These are phyloP conservation scores for Micropterix aruncella DNA, from an alignment of 2,888 invertebrate species.

Conservation along the genomic window DNA sequence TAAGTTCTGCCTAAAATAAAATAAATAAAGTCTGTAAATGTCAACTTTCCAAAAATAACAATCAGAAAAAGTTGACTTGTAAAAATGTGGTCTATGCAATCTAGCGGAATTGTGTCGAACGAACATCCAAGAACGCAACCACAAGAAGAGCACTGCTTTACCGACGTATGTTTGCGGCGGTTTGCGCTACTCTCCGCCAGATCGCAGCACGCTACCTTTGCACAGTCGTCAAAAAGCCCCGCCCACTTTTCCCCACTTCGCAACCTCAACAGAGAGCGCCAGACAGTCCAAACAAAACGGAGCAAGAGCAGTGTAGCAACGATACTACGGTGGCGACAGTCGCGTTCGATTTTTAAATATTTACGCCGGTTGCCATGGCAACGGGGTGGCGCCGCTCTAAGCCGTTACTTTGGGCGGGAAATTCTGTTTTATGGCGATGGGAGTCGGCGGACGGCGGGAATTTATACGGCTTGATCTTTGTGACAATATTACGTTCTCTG, in stretches of 20 bases:
- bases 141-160: too few relatives aligned
- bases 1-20: too few relatives aligned
- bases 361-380: conserved; percentile 17
- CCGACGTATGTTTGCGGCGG: too few relatives aligned
- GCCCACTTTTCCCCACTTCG: conserved; percentile 11
- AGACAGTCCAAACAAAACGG: conserved; percentile 13
- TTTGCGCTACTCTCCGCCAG: conserved; percentile 7
- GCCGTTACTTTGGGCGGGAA: conserved; percentile 7
- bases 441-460: not conserved
- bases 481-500: too few relatives aligned
- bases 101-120: too few relatives aligned
- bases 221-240: not conserved
- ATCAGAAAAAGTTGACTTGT: too few relatives aligned
- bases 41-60: too few relatives aligned
- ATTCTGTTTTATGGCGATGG: not conserved
- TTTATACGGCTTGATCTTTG: not conserved
- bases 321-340: conserved; percentile 14
- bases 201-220: conserved; percentile 9
- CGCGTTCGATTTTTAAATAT: conserved; percentile 8
- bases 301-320: not conserved
- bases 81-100: too few relatives aligned
- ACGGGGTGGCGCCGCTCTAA: conserved; percentile 11
- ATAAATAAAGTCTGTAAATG: too few relatives aligned
- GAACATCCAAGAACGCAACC: too few relatives aligned
- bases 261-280: conserved; percentile 14